These are phyloP conservation scores for Nasonia oneida DNA, from an alignment of 2,888 invertebrate species.

Conservation along the genomic window DNA sequence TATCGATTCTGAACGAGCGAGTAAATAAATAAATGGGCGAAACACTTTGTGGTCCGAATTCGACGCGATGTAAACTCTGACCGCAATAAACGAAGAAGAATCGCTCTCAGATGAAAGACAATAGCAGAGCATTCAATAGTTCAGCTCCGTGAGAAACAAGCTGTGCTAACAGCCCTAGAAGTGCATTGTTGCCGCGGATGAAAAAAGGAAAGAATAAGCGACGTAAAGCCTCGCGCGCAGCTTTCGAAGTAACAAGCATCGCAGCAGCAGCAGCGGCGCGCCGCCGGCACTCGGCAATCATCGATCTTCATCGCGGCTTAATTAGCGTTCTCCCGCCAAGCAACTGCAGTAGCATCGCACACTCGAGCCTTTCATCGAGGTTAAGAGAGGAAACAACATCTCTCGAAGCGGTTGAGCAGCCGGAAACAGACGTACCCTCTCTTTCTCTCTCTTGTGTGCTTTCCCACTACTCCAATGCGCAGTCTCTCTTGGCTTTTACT, in stretches of 20 bases:
- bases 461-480: neutral
- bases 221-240: neutral
- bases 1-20: too few species aligned
- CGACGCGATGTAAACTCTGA: neutral
- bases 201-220: neutral
- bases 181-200: neutral
- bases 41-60: neutral
- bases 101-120: neutral
- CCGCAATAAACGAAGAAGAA: neutral
- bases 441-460: neutral
- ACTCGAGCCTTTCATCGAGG: slow-evolving; percentile 35
- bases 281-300: slow-evolving; percentile 12
- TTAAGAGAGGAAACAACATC: slow-evolving; percentile 32
- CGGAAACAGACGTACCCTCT: neutral
- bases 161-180: neutral
- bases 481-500: neutral
- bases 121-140: neutral
- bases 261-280: neutral
- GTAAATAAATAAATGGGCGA: neutral
- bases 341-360: neutral
- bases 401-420: neutral
- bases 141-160: neutral
- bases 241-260: neutral
- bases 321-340: slow-evolving; percentile 20
- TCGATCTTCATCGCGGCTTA: slow-evolving; percentile 43